Evolutionary conservation across 2,113 vertebrate genomes (phyloP), one percentile per base, ranked within the genome.

Genomic region (Actinemys pallida): DNA sequence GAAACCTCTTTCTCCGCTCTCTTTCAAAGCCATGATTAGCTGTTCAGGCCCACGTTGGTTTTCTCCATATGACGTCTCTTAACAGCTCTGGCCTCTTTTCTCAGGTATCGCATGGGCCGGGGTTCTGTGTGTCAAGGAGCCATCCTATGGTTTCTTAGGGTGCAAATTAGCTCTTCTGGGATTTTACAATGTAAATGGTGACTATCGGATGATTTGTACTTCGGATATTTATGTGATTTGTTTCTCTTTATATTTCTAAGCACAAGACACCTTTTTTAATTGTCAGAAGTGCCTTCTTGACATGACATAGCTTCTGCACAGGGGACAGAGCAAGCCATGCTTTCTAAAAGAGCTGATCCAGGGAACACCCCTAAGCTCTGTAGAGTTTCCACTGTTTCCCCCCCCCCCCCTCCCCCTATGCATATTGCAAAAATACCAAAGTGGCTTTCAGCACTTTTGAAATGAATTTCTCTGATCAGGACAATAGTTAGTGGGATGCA

Each of bases 321-420:
- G n/a, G 17, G 2, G 35, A 39, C 65, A 39, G 9, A 14, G 2
- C 6, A 3, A 4, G 11, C 24, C 22, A 3, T 8, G 35, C 65
- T 81, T 78, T 25, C 53, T 12, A 9, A 42, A 56, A 4, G 52
- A 49, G 79, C 39, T 42, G 42, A 62, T 17, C 4, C 2, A 25
- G 1, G 13, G 47, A 6, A 9, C 27, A 35, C 45, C 85, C 0
- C 0, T 76, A 87, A 39, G 35, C 6, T 14, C 45, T 57, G 52
- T 29, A 39, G 65, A 56, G 11, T 59, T 39, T 79, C 72, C 39
- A 24, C 20, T 22, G 54, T n/a, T 22, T 39, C 12, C 31, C 9
- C 22, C 8, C 42, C 42, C 0, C 3, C 27, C 5, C 24, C 7
- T 42, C 45, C 45, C 45, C 27, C 6, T 17, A 3, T 42, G 22